phyloP scores from a whole-genome alignment of 2,888 invertebrate species.

The Catocala nupta region DNA sequence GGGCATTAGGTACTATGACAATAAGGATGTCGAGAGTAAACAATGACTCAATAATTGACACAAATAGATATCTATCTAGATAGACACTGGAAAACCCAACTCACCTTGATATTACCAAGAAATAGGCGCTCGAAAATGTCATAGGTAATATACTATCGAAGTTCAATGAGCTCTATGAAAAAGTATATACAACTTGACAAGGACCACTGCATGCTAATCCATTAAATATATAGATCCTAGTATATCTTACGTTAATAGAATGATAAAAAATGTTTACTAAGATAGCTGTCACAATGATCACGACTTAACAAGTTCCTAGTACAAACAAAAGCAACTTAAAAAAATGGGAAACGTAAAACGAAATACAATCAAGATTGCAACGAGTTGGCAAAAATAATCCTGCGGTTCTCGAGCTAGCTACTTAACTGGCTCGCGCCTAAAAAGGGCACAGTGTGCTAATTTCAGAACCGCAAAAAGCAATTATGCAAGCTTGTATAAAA shows the following conservation, averaged over 20 bases:
- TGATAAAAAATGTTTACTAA: slow-evolving; percentile 33
- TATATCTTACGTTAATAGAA: slow-evolving; percentile 18
- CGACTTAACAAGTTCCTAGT: slow-evolving; percentile 43
- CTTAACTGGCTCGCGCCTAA: slow-evolving; percentile 19
- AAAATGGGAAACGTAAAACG: slow-evolving; percentile 38
- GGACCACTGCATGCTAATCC: slow-evolving; percentile 25
- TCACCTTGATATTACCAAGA: slow-evolving; percentile 12
- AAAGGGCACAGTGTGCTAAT: slow-evolving; percentile 35
- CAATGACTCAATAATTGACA: slow-evolving; percentile 17
- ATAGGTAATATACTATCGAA: slow-evolving; percentile 19
- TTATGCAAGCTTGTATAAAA: slow-evolving; percentile 25
- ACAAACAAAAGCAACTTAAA: slow-evolving; percentile 40
- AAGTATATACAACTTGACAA: slow-evolving; percentile 29
- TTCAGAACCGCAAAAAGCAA: slow-evolving; percentile 35
- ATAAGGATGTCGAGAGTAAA: slow-evolving; percentile 28
- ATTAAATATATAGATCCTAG: slow-evolving; percentile 25
- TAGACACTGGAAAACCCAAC: slow-evolving; percentile 23
- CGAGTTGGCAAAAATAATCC: slow-evolving; percentile 31
- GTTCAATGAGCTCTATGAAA: slow-evolving; percentile 34
- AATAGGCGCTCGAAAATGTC: slow-evolving; percentile 25
- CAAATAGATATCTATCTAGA: not conserved
- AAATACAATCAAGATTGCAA: slow-evolving; percentile 52
- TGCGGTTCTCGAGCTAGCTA: slow-evolving; percentile 28
- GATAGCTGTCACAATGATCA: slow-evolving; percentile 49
- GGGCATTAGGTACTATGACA: slow-evolving; percentile 1